A percentile compares a stretch with the other conserved stretches of the same genome.
phyloP scores from a whole-genome alignment of 2,113 vertebrate species.

The Equus quagga region DNA sequence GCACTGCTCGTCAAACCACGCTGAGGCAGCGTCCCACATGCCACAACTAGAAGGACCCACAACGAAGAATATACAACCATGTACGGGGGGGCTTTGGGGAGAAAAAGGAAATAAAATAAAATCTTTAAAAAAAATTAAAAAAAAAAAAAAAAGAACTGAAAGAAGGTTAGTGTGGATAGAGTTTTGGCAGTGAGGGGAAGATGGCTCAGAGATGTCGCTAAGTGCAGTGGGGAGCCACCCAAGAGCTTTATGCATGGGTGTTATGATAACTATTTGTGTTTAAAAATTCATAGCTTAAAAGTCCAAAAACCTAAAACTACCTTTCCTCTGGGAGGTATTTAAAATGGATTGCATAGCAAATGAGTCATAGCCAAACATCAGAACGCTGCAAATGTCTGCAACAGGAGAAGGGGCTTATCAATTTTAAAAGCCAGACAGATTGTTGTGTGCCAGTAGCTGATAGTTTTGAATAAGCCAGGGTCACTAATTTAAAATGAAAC shows the following conservation, averaged over 20 bases:
- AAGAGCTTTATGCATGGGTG: neutral
- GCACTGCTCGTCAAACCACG: too few relatives aligned
- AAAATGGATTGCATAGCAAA: neutral
- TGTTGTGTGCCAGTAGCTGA: neutral
- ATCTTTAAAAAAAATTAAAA: too few relatives aligned
- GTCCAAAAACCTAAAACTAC: neutral
- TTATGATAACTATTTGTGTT: neutral
- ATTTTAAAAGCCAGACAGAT: neutral
- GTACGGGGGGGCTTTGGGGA: too few relatives aligned
- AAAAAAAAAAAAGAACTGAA: neutral
- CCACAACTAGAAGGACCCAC: too few relatives aligned
- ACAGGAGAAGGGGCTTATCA: neutral
- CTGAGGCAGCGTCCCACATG: too few relatives aligned
- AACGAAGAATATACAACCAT: too few relatives aligned
- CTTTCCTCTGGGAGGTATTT: neutral
- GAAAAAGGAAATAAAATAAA: too few relatives aligned
- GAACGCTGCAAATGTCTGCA: neutral
- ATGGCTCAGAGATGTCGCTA: neutral
- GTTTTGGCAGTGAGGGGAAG: neutral
- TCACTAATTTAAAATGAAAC: conserved; percentile 29
- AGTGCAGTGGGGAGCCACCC: neutral
- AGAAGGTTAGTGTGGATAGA: neutral
- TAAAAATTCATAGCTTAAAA: neutral
- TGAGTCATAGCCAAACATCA: neutral
- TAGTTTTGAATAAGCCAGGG: neutral